Conservation (phyloP, 2,797 vertebrate species). For the Scleropages formosus region DNA sequence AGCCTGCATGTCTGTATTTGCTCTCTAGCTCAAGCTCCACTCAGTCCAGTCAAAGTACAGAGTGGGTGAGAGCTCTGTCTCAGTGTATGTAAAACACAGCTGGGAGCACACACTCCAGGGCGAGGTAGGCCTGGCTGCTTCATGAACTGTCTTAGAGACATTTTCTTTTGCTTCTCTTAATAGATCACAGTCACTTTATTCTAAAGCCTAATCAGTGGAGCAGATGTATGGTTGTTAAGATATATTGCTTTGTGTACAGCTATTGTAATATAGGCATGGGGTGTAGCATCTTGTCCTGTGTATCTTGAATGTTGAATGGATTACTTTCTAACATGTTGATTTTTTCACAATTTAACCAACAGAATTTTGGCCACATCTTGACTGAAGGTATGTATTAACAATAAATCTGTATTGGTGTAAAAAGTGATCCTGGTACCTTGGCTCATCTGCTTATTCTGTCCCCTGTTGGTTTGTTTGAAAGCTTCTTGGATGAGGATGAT, state of each 20-base stretch:
- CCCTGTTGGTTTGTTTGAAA: too few relatives aligned
- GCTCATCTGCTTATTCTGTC: neutral
- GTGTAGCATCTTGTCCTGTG: neutral
- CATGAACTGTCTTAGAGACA: neutral
- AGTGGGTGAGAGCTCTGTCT: neutral
- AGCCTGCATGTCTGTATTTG: slow-evolving; percentile 45
- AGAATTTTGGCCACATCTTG: neutral
- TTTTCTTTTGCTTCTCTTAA: neutral
- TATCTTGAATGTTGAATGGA: neutral
- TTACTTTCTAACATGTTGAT: neutral
- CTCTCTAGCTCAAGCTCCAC: slow-evolving; percentile 43
- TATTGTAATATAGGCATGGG: too few relatives aligned
- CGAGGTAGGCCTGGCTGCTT: neutral
- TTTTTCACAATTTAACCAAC: neutral
- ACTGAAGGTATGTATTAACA: neutral
- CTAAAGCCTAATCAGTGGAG: too few relatives aligned
- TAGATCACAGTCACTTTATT: neutral
- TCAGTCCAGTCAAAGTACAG: slow-evolving; percentile 52
- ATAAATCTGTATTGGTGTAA: neutral
- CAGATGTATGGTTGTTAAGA: neutral
- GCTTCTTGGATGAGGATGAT: slow-evolving; percentile 52
- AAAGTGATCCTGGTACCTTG: neutral
- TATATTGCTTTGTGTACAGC: neutral
- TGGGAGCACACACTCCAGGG: neutral
- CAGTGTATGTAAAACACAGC: neutral